Conservation (phyloP, 2,113 vertebrate species). For the Acrocephalus kingi region DNA sequence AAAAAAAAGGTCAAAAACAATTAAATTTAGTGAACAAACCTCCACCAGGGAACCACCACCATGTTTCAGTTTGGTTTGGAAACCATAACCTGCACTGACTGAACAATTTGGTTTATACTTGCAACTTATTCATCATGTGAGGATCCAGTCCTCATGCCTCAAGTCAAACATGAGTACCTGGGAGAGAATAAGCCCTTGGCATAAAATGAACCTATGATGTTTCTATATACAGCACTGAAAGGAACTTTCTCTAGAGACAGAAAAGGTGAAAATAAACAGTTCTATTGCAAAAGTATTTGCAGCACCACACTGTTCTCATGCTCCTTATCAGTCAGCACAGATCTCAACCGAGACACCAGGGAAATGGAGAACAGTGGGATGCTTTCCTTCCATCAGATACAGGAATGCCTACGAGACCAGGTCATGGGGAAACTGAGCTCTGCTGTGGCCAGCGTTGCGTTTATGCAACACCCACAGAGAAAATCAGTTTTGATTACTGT, state of each 20-base stretch:
- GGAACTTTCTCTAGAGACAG: neutral
- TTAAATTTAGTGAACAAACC: neutral
- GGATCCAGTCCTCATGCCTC: neutral
- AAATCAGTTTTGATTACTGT: neutral
- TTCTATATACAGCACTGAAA: neutral
- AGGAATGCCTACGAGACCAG: neutral
- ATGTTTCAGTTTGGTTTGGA: neutral
- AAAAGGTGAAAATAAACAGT: neutral
- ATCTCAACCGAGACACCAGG: neutral
- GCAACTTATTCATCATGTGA: neutral
- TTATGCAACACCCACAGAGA: neutral
- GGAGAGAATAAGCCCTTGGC: neutral
- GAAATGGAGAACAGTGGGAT: neutral
- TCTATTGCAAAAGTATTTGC: neutral
- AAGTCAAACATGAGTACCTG: neutral
- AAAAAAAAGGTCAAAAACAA: neutral
- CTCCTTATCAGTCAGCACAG: neutral
- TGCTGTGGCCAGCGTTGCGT: neutral
- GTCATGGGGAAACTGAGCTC: neutral
- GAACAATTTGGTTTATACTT: neutral
- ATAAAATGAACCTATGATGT: neutral
- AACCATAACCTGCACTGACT: neutral
- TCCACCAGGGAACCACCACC: neutral
- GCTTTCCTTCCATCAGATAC: neutral
- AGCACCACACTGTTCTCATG: rapidly evolving